These are phyloP conservation scores for Enoplolaimus lenunculus DNA, from an alignment of 2,888 invertebrate genomes.

Conservation along the genomic window DNA sequence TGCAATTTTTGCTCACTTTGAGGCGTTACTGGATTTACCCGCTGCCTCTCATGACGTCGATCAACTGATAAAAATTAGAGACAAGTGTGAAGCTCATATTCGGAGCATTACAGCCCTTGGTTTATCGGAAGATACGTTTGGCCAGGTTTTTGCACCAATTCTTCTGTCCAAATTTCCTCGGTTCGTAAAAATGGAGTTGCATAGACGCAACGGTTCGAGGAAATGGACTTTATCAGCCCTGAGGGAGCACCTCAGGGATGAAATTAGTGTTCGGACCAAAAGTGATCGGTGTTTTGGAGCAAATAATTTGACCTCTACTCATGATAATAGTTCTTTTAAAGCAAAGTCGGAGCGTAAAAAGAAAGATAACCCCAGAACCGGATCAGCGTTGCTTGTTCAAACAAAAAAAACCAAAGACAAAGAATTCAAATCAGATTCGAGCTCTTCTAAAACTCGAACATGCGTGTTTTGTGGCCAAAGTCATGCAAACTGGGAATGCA, in stretches of 20 bases:
- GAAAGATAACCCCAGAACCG: not conserved
- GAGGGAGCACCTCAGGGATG: not conserved
- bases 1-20: not conserved
- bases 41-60: not conserved
- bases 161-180: slow-evolving; percentile 4
- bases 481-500: not conserved
- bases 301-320: not conserved
- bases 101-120: not conserved
- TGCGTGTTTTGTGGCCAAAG: not conserved
- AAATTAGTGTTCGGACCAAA: slow-evolving; percentile 1
- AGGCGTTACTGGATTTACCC: not conserved
- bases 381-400: not conserved
- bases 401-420: not conserved
- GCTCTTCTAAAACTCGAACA: not conserved
- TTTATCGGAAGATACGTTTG: slow-evolving; percentile 4
- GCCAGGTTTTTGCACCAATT: not conserved
- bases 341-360: not conserved
- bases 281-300: not conserved
- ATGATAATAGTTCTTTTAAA: not conserved
- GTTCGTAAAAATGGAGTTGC: not conserved
- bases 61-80: not conserved
- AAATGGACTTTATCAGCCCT: not conserved
- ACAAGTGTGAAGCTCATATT: slow-evolving; percentile 2
- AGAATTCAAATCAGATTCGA: too few species aligned
- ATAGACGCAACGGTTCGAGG: not conserved